Conservation (phyloP, 2,888 invertebrate genomes). For the Luperina testacea region DNA sequence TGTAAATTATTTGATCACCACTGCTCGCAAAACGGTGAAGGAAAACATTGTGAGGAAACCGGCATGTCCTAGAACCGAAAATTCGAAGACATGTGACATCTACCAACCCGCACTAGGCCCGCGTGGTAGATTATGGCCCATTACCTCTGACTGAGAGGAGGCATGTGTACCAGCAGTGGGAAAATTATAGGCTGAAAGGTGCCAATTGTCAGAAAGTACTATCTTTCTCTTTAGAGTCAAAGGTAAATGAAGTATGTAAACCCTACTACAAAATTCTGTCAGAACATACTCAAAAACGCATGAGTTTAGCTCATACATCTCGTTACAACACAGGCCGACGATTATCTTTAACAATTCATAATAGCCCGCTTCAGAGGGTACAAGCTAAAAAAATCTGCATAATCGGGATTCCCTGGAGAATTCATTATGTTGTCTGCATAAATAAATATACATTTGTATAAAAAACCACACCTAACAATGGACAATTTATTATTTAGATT, state of each 20-base stretch:
- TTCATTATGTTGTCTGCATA: slow-evolving; percentile 87
- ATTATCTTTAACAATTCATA: slow-evolving; percentile 68
- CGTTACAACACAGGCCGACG: slow-evolving; percentile 30
- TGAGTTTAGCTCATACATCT: slow-evolving; percentile 37
- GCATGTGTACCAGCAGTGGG: too few species aligned
- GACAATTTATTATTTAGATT: slow-evolving; percentile 89
- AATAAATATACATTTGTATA: slow-evolving; percentile 84
- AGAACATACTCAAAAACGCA: slow-evolving; percentile 31
- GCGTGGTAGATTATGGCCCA: too few species aligned
- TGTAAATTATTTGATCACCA: too few species aligned
- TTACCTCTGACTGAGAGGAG: too few species aligned
- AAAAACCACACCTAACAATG: slow-evolving; percentile 82
- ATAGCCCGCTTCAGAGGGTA: slow-evolving; percentile 69
- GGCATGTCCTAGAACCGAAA: too few species aligned
- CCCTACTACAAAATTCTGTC: slow-evolving; percentile 41
- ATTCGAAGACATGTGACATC: too few species aligned
- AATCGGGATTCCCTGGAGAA: slow-evolving; percentile 80
- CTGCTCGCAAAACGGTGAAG: too few species aligned
- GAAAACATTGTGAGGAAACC: too few species aligned
- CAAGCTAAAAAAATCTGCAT: slow-evolving; percentile 80
- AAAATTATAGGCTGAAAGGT: too few species aligned
- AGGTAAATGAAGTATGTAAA: slow-evolving; percentile 29
- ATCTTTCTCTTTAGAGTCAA: not conserved
- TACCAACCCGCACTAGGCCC: too few species aligned
- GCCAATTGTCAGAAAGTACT: not conserved